phyloP scores from a whole-genome alignment of 2,113 vertebrate genomes.

The Melanostigma gelatinosum region DNA sequence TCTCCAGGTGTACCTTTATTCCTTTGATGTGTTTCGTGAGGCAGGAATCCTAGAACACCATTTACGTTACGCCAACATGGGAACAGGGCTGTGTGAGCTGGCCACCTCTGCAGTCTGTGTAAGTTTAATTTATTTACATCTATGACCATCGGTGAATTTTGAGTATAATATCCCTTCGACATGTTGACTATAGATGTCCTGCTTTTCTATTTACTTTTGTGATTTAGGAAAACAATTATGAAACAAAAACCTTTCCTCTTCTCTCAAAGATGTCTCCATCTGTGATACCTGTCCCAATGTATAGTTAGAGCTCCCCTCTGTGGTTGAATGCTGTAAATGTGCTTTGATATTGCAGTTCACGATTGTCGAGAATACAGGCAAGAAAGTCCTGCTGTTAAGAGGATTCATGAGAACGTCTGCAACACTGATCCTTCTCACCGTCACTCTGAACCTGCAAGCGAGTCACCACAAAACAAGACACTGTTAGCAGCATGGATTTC shows the following conservation, averaged over 20 bases:
- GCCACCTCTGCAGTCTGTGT: constrained; percentile 80
- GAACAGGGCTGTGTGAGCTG: constrained; percentile 83
- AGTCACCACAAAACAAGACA: constrained; percentile 22
- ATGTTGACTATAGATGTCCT: background rate
- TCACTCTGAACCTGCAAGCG: constrained; percentile 84
- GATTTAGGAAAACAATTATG: background rate
- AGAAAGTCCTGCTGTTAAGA: constrained; percentile 78
- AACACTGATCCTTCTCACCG: constrained; percentile 81
- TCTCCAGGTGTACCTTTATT: constrained; percentile 87
- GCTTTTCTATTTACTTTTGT: background rate
- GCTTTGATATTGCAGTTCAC: constrained; percentile 77
- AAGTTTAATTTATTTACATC: constrained; percentile 64
- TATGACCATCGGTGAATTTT: background rate
- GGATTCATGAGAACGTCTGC: constrained; percentile 78
- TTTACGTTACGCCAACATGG: constrained; percentile 81
- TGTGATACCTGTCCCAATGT: background rate
- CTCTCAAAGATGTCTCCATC: background rate
- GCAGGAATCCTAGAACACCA: constrained; percentile 81
- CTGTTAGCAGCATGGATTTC: background rate
- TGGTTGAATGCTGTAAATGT: constrained; percentile 28
- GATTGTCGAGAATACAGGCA: constrained; percentile 81
- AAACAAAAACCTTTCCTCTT: background rate
- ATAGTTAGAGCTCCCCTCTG: constrained; percentile 46
- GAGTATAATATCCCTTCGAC: background rate
- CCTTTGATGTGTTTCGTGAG: constrained; percentile 82